Evolutionary conservation across 2,888 invertebrate genomes (phyloP).

Genomic region (Pyrrhosoma nymphula): DNA sequence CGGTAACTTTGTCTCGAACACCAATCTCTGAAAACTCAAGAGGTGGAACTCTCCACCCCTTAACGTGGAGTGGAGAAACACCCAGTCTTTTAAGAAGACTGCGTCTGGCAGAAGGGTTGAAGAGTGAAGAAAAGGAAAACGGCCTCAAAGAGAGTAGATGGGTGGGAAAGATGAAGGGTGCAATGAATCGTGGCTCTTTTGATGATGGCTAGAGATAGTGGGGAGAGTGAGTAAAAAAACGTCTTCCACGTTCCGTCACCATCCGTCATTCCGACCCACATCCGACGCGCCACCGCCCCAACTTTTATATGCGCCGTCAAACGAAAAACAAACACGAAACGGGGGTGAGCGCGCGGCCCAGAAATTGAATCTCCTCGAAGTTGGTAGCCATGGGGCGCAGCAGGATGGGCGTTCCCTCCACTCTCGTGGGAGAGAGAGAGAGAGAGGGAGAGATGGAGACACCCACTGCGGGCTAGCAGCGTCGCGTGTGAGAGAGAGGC

Average conservation of each 20-base stretch:
- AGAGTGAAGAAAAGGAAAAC: background rate
- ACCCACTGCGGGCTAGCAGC: background rate
- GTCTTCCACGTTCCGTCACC: background rate
- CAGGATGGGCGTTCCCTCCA: slow-evolving; percentile 64
- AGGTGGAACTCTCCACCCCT: no score
- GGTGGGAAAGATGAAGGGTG: slow-evolving; percentile 3
- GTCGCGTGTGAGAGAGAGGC: slow-evolving; percentile 65
- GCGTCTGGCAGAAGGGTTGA: background rate
- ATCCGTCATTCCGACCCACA: slow-evolving; percentile 30
- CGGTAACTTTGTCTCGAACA: no score
- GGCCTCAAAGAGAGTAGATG: background rate
- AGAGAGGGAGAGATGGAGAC: background rate
- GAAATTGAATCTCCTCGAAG: slow-evolving; percentile 60
- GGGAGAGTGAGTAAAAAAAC: background rate
- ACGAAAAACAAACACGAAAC: background rate
- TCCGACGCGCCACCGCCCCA: background rate
- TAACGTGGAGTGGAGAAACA: no score
- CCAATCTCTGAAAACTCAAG: no score
- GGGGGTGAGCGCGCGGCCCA: background rate
- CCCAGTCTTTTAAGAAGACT: background rate
- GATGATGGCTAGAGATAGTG: background rate
- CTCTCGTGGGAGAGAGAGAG: background rate
- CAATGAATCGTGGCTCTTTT: slow-evolving; percentile 31
- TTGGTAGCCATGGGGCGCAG: slow-evolving; percentile 62
- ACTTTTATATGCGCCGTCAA: background rate